Base-by-base conservation (phyloP, 35 echinoderm and acorn worm species). In the Acanthaster planci region DNA sequence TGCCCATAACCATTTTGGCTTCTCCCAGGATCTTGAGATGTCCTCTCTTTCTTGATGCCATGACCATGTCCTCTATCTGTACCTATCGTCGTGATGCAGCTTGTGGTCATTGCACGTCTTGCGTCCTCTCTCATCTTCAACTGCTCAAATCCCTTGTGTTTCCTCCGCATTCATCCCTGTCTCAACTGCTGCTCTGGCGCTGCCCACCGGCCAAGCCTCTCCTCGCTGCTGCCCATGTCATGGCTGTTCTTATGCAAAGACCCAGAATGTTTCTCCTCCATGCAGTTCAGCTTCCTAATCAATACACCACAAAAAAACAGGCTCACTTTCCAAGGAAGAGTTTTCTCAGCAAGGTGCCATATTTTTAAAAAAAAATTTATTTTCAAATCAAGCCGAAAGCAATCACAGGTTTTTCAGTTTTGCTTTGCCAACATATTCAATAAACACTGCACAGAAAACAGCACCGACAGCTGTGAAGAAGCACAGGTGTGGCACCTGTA, bases 251-350 rank as follows among this genome's bases (percentile, higher is more conserved):
- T 76, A 7, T 85, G 57, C 8, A 42, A 56, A 36, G 81, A 55
- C 36, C 36, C 36, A 56, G 50, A 55, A 52, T 50, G 55, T 76
- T 35, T 72, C 23, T 42, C 51, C 76, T 80, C 38, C 21, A 80
- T 31, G 21, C 51, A 17, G 47, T 87, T 60, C 51, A 80, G 55
- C 75, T 86, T 77, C 60, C 85, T 86, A 37, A 14, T 39, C 21
- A 64, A 59, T 18, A 32, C n/a, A 8, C 26, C 30, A 56, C 31
- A 18, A 34, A n/a, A n/a, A n/a, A n/a, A n/a, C n/a, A n/a, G n/a
- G n/a, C n/a, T n/a, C n/a, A n/a, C n/a, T n/a, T n/a, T n/a, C n/a
- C n/a, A n/a, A n/a, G n/a, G n/a, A n/a, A n/a, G n/a, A n/a, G n/a
- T n/a, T n/a, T n/a, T n/a, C n/a, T n/a, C n/a, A n/a, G n/a, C n/a